Conservation (phyloP, 2,113 vertebrate genomes). For the Apaloderma vittatum region DNA sequence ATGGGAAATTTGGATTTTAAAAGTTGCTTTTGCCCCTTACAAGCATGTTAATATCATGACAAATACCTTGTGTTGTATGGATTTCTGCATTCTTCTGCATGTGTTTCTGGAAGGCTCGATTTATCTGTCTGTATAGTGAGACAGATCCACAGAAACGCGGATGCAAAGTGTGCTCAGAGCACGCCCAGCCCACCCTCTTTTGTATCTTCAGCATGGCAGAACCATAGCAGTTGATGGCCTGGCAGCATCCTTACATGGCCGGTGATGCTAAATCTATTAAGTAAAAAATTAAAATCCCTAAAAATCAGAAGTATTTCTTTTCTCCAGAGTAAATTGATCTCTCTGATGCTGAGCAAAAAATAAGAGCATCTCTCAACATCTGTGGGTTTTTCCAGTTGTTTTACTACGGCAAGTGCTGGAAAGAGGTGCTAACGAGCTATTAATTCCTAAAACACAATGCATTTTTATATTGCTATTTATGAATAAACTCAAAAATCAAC, state of each 20-base stretch:
- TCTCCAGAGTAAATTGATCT: not conserved
- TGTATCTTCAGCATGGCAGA: not conserved
- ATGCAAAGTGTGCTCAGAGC: not conserved
- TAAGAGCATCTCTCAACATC: constrained; percentile 9
- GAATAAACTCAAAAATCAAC: not conserved
- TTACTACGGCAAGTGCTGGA: not conserved
- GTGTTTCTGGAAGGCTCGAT: not conserved
- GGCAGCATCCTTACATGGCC: not conserved
- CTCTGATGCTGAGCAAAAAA: not conserved
- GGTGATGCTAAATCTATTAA: not conserved
- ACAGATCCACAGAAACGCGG: not conserved
- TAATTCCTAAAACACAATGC: not conserved
- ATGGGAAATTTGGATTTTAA: not conserved
- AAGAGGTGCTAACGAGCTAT: not conserved
- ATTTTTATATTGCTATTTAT: not conserved
- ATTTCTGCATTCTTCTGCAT: not conserved
- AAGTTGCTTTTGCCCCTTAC: not conserved
- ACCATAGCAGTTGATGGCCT: not conserved
- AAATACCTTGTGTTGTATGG: not conserved
- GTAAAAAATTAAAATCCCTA: not conserved
- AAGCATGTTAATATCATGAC: not conserved
- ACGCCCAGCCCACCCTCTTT: not conserved
- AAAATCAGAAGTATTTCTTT: not conserved
- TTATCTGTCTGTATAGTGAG: not conserved
- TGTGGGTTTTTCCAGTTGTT: constrained; percentile 4